These are phyloP conservation scores for Disparrhopalites patrizii DNA, from an alignment of 2,888 invertebrate species.

Conservation along the genomic window DNA sequence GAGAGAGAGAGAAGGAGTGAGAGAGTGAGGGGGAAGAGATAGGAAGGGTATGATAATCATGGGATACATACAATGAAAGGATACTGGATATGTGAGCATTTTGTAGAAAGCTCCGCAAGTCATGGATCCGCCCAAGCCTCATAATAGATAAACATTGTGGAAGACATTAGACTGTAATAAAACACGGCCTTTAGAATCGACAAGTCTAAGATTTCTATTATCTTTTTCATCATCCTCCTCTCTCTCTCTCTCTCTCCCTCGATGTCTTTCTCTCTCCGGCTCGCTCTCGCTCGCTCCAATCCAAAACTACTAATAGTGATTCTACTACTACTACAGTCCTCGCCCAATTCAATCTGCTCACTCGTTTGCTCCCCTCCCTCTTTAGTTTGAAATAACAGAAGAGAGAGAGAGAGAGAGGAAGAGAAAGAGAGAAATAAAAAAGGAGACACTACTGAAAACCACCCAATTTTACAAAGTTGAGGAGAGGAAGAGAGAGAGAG, in stretches of 20 bases:
- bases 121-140: conserved; percentile 35
- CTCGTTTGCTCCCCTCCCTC: conserved; percentile 17
- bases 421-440: no score
- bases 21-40: no score
- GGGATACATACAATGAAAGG: not conserved
- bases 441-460: no score
- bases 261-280: no score
- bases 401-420: conserved; percentile 1
- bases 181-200: conserved; percentile 33
- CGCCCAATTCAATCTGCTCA: conserved; percentile 25
- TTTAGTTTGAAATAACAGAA: conserved; percentile 11
- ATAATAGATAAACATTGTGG: conserved; percentile 38
- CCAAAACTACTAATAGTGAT: no score
- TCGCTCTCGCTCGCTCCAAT: not conserved
- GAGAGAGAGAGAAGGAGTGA: no score
- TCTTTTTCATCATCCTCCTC: conserved; percentile 28
- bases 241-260: no score
- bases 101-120: conserved; percentile 18
- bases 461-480: conserved; percentile 2
- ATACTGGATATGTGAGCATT: not conserved
- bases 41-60: no score
- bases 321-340: no score
- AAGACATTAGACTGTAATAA: conserved; percentile 36
- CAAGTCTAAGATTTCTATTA: conserved; percentile 36
- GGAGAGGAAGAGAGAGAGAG: no score